Conservation (phyloP, 1,140 invertebrate genomes). For the Centruroides sculpturatus region DNA sequence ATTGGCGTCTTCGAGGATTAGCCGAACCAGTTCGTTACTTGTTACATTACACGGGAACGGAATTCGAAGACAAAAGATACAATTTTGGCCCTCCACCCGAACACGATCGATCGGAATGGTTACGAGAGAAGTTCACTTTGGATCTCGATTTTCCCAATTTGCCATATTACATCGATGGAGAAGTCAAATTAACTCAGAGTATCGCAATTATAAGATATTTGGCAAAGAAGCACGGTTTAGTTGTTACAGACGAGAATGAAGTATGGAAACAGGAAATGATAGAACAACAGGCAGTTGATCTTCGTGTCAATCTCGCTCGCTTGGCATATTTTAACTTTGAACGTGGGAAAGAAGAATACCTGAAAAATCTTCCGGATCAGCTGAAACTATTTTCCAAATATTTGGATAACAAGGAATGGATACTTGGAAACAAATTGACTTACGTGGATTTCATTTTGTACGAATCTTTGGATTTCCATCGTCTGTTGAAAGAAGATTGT, state of each 20-base stretch:
- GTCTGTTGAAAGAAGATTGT: slow-evolving; percentile 27
- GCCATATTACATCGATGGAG: slow-evolving; percentile 20
- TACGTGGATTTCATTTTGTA: slow-evolving; percentile 38
- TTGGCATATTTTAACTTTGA: slow-evolving; percentile 15
- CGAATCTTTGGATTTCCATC: slow-evolving; percentile 33
- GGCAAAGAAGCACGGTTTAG: slow-evolving; percentile 23
- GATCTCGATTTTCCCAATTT: slow-evolving; percentile 28
- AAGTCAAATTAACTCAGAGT: slow-evolving; percentile 28
- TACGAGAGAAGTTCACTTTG: slow-evolving; percentile 22
- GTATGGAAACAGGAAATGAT: slow-evolving; percentile 30
- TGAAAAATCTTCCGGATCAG: slow-evolving; percentile 22
- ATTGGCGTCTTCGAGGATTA: slow-evolving; percentile 50
- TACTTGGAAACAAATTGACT: slow-evolving; percentile 34
- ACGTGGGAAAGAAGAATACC: slow-evolving; percentile 15
- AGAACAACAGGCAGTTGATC: slow-evolving; percentile 32
- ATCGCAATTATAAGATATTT: slow-evolving; percentile 38
- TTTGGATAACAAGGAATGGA: slow-evolving; percentile 30
- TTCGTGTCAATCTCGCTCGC: slow-evolving; percentile 27
- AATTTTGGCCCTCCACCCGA: neutral
- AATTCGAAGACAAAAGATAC: slow-evolving; percentile 47
- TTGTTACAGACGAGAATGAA: slow-evolving; percentile 31
- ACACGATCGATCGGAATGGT: slow-evolving; percentile 20
- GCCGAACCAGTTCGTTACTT: slow-evolving; percentile 57
- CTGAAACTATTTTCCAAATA: slow-evolving; percentile 29
- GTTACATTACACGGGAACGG: slow-evolving; percentile 46